A percentile compares a stretch with the other conserved stretches of the same genome.
phyloP scores from a whole-genome alignment of 2,113 vertebrate species.

The Prinia subflava region DNA sequence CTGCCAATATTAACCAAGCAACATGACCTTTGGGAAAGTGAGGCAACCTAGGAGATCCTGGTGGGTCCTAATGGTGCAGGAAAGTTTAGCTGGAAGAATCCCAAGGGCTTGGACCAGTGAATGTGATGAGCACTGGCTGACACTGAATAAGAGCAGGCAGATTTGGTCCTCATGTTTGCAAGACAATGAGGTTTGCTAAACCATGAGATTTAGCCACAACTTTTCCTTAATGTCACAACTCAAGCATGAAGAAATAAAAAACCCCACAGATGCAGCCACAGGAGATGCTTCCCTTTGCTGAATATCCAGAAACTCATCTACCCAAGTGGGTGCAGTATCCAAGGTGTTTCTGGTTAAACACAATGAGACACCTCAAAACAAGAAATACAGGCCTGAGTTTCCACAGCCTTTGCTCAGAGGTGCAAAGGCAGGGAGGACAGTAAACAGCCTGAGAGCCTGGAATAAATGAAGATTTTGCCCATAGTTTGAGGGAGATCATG shows the following conservation, averaged over 20 bases:
- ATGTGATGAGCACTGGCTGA: not conserved
- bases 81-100: not conserved
- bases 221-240: not conserved
- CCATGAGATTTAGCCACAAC: not conserved
- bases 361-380: not conserved
- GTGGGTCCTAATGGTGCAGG: not conserved
- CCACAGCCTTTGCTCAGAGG: not conserved
- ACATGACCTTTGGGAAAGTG: not conserved
- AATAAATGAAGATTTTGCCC: not conserved
- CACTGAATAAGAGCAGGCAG: not conserved
- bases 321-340: accelerated
- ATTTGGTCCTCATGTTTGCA: not conserved
- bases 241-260: not conserved
- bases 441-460: not conserved
- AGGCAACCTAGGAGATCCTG: not conserved
- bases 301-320: not conserved
- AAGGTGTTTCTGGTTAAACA: not conserved
- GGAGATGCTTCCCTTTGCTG: not conserved
- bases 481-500: not conserved
- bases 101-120: not conserved
- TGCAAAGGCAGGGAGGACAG: not conserved
- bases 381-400: not conserved
- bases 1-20: not conserved
- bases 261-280: not conserved
- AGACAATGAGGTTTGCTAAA: no score